Conservation (phyloP, 2,113 vertebrate genomes). For the Engraulis encrasicolus region DNA sequence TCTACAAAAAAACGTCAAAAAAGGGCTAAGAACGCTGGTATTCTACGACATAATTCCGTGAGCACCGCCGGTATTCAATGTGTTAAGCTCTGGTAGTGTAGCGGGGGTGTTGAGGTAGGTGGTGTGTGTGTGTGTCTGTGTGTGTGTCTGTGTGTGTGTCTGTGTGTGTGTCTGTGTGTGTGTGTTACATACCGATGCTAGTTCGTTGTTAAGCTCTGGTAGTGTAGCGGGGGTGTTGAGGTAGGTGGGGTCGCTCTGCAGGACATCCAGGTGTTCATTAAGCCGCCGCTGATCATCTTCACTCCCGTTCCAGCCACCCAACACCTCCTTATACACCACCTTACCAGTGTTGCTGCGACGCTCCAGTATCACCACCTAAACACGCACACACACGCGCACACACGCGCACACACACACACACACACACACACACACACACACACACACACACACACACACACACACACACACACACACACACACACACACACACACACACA, state of each 20-base stretch:
- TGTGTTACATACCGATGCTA: constrained; percentile 82
- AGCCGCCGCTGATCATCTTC: constrained; percentile 85
- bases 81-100: constrained; percentile 84
- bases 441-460: constrained; percentile 74
- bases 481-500: constrained; percentile 73
- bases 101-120: constrained; percentile 81
- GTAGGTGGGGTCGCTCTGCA: constrained; percentile 84
- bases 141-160: not conserved
- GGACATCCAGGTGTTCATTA: constrained; percentile 84
- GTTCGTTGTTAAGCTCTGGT: constrained; percentile 87
- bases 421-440: constrained; percentile 54
- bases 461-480: constrained; percentile 73
- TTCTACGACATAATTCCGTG: no score
- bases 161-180: not conserved
- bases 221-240: constrained; percentile 83
- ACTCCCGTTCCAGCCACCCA: constrained; percentile 88
- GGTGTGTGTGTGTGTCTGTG: constrained; percentile 60
- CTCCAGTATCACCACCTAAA: constrained; percentile 91
- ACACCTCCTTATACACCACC: constrained; percentile 81
- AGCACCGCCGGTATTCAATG: no score
- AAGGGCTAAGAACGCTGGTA: no score
- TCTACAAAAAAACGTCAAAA: no score
- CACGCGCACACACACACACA: constrained; percentile 66
- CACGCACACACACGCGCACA: not conserved
- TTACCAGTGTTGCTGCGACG: constrained; percentile 82